A percentile compares a stretch with the other conserved stretches of the same genome.
Conservation (phyloP, 2,797 vertebrate species). For the Hyperoplus lanceolatus region DNA sequence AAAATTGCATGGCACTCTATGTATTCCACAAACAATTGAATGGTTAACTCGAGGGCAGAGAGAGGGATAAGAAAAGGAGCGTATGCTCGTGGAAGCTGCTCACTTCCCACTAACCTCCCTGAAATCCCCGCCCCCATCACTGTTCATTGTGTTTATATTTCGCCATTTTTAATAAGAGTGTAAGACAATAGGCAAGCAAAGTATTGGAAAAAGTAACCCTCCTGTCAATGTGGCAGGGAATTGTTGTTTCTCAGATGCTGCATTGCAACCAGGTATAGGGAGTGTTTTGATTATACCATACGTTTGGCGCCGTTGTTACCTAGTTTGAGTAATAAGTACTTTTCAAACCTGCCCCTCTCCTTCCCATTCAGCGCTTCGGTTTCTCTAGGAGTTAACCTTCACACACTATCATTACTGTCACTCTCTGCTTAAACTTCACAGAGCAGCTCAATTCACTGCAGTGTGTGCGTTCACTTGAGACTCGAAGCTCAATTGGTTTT, state of each 20-base stretch:
- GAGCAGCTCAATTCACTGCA: constrained; percentile 64
- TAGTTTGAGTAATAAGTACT: constrained; percentile 91
- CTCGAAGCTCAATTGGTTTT: constrained; percentile 65
- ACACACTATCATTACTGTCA: constrained; percentile 85
- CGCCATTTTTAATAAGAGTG: constrained; percentile 60
- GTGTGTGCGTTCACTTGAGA: constrained; percentile 42
- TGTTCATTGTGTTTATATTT: constrained; percentile 90
- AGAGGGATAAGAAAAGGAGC: constrained; percentile 68
- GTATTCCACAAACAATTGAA: constrained; percentile 75
- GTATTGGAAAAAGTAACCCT: constrained; percentile 77
- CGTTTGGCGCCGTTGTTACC: constrained; percentile 88
- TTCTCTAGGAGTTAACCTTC: constrained; percentile 85
- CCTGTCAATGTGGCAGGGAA: constrained; percentile 82
- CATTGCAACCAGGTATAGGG: constrained; percentile 88
- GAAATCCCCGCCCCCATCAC: constrained; percentile 13
- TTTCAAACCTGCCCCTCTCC: constrained; percentile 82
- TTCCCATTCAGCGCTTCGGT: constrained; percentile 78
- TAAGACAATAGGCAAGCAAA: constrained; percentile 70
- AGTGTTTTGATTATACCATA: constrained; percentile 90
- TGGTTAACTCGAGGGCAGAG: constrained; percentile 73
- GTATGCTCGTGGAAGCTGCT: constrained; percentile 87
- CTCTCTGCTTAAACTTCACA: constrained; percentile 78
- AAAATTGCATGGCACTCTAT: constrained; percentile 76
- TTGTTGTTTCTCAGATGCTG: constrained; percentile 83
- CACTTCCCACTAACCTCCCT: constrained; percentile 49